These are phyloP conservation scores for Champsocephalus esox DNA, from an alignment of 2,797 vertebrate species.

Conservation along the genomic window DNA sequence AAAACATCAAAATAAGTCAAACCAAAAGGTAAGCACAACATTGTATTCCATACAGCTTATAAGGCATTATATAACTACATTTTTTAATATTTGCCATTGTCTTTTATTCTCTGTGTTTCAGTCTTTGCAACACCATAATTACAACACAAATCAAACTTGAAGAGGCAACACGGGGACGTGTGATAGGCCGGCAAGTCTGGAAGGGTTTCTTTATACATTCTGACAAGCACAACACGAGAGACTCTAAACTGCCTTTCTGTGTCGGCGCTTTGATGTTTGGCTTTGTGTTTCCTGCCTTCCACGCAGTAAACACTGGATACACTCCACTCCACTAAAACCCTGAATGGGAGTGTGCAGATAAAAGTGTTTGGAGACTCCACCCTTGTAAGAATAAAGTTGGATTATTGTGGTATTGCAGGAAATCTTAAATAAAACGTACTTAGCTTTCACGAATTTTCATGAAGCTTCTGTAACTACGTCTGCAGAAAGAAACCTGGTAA, in stretches of 20 bases:
- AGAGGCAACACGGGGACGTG: slow-evolving; percentile 8
- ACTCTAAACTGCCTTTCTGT: slow-evolving; percentile 44
- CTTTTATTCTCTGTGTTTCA: slow-evolving; percentile 7
- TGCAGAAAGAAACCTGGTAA: slow-evolving; percentile 34
- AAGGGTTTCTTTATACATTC: slow-evolving; percentile 31
- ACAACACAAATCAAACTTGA: slow-evolving; percentile 27
- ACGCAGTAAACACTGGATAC: slow-evolving; percentile 17
- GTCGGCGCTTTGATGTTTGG: slow-evolving; percentile 37
- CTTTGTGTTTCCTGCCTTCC: slow-evolving; percentile 35
- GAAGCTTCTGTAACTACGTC: slow-evolving; percentile 5
- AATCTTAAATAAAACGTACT: slow-evolving; percentile 16
- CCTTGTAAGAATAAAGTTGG: slow-evolving; percentile 3
- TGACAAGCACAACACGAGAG: slow-evolving; percentile 33
- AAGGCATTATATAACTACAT: slow-evolving; percentile 3
- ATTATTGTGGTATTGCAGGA: slow-evolving; percentile 3
- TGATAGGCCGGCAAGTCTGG: slow-evolving; percentile 28
- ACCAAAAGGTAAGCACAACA: background rate
- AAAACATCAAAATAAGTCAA: background rate
- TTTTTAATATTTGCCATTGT: slow-evolving; percentile 8
- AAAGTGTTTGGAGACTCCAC: background rate
- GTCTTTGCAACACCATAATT: slow-evolving; percentile 23
- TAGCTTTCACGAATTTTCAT: slow-evolving; percentile 15
- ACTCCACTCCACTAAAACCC: slow-evolving; percentile 12
- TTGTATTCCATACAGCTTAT: slow-evolving; percentile 13
- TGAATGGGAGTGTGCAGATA: slow-evolving; percentile 6